These are phyloP conservation scores for Batillaria attramentaria DNA, from an alignment of 1,140 invertebrate genomes.

Conservation along the genomic window DNA sequence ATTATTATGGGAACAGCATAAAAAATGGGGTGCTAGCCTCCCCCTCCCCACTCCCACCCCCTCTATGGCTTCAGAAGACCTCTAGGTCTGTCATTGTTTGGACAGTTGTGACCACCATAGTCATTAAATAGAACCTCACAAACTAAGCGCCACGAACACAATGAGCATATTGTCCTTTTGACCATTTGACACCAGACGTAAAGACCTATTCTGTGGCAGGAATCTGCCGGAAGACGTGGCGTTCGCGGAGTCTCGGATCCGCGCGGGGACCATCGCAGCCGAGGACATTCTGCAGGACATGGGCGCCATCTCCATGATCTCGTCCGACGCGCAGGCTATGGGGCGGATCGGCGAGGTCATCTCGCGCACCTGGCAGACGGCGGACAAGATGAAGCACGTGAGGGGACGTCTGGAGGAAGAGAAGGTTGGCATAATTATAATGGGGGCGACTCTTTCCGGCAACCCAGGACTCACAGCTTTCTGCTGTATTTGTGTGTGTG, in stretches of 20 bases:
- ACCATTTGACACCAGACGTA: too few relatives aligned
- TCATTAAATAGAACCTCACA: too few relatives aligned
- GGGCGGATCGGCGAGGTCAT: slow-evolving; percentile 69
- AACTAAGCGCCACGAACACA: too few relatives aligned
- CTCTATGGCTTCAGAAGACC: too few relatives aligned
- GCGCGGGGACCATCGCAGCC: slow-evolving; percentile 71
- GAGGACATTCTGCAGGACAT: slow-evolving; percentile 72
- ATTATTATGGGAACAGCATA: too few relatives aligned
- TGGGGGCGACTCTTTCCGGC: too few relatives aligned
- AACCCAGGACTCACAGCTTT: background rate
- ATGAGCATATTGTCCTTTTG: too few relatives aligned
- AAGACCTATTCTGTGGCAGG: slow-evolving; percentile 48
- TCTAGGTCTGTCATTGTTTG: too few relatives aligned
- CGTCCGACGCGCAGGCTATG: slow-evolving; percentile 71
- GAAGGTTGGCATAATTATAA: slow-evolving; percentile 38
- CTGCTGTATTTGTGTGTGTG: background rate
- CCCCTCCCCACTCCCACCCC: too few relatives aligned
- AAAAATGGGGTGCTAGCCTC: too few relatives aligned
- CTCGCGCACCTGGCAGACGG: slow-evolving; percentile 70
- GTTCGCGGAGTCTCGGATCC: slow-evolving; percentile 70
- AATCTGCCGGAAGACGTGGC: slow-evolving; percentile 70
- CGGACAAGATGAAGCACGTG: slow-evolving; percentile 70
- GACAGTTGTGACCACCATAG: too few relatives aligned
- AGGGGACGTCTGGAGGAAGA: slow-evolving; percentile 62
- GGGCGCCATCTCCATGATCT: slow-evolving; percentile 71